Percentiles rank a stretch among this genome's conserved stretches.
Evolutionary conservation across 2,113 vertebrate species (phyloP).

Genomic region (Tyto alba): DNA sequence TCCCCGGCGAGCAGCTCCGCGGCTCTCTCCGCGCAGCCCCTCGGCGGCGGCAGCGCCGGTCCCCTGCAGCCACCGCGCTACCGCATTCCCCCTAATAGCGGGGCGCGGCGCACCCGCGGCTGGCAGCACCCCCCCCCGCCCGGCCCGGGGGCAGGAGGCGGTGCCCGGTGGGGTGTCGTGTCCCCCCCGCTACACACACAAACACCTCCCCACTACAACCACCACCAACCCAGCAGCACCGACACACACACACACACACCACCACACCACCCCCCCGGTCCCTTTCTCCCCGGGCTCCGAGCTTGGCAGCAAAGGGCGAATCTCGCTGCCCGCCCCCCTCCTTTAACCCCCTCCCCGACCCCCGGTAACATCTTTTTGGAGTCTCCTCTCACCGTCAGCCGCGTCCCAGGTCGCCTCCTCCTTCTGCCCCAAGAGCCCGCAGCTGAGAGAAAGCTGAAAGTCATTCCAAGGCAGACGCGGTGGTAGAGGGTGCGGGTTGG

Average conservation of each 20-base stretch:
- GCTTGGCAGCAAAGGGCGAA: no score
- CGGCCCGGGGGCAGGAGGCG: neutral
- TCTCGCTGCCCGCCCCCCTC: neutral
- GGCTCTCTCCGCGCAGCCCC: slow-evolving; percentile 47
- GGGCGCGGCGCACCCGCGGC: neutral
- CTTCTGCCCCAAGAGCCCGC: neutral
- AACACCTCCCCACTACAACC: no score
- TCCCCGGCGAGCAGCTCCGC: slow-evolving; percentile 73
- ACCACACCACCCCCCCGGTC: no score
- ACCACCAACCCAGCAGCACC: neutral
- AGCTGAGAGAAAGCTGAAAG: neutral
- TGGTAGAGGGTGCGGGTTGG: neutral
- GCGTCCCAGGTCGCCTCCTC: neutral
- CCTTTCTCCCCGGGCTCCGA: no score
- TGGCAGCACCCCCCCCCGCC: neutral
- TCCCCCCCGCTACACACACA: no score
- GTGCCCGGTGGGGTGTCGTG: neutral
- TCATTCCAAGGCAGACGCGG: neutral
- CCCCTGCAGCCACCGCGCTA: slow-evolving; percentile 78
- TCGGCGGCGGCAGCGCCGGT: slow-evolving; percentile 54
- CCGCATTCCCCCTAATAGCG: slow-evolving; percentile 84
- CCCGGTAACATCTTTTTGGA: neutral
- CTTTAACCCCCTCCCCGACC: no score
- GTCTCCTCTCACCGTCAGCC: neutral
- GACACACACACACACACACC: no score